Evolutionary conservation across 2,113 vertebrate genomes (phyloP), one percentile per base, ranked within the genome.

Genomic region (Monopterus albus): DNA sequence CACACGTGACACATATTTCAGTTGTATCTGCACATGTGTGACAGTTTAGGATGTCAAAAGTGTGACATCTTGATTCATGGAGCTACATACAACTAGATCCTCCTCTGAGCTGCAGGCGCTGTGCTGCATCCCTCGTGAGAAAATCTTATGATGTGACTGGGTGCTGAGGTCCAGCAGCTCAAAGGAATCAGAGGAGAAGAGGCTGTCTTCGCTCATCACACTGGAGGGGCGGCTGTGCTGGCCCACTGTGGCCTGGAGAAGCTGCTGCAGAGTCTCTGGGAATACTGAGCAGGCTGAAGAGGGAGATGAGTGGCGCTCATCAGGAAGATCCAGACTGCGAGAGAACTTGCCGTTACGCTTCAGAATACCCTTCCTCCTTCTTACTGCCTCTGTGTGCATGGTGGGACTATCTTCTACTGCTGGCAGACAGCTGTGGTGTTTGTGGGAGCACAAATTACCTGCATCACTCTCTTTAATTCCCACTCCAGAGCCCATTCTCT

Each of bases 331-430:
- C 46, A 93, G 83, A 31, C 92, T 94, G 61, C 78, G 87, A 4
- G 93, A 94, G 79, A 93, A 93, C 66, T 93, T 93, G 38, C 93
- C 91, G 2, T 94, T 94, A 3, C 89, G 89, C 84, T 94, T 94
- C 0, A 94, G 87, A 62, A 95, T 95, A 5, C 93, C 93, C 52
- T 93, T 94, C 68, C 89, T 81, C 57, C 90, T 89, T 57, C 90
- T 87, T 4, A 88, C 72, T 2, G 86, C 85, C 43, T 87, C 89
- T 26, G 86, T 85, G 25, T 36, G 75, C 73, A 85, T 60, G 47
- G 58, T 78, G 51, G 72, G 61, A 61, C 76, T 83, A 18, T 76
- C 83, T 25, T 85, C 79, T 56, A 51, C 57, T 26, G 45, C 81
- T 12, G 64, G 61, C 25, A 65, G 40, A 28, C 39, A 13, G 5